phyloP scores from a whole-genome alignment of 2,113 vertebrate genomes.

The Rhynchopsitta pachyrhyncha region DNA sequence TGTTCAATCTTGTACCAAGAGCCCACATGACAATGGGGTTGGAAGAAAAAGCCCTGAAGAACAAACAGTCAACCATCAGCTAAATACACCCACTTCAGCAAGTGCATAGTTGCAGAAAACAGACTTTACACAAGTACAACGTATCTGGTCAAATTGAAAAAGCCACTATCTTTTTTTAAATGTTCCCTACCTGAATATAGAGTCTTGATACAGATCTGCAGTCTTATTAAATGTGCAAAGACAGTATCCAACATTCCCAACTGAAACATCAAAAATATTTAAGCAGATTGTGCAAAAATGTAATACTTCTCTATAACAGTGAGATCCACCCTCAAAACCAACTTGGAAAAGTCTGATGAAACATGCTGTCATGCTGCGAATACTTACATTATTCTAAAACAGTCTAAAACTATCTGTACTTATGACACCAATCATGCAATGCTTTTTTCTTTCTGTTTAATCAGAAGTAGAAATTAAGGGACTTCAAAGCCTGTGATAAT shows the following conservation, averaged over 20 bases:
- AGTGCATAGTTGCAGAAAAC: neutral
- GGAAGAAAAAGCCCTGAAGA: neutral
- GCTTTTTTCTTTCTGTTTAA: neutral
- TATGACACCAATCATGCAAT: neutral
- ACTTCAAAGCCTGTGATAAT: neutral
- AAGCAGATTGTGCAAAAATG: neutral
- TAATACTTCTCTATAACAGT: neutral
- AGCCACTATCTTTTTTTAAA: rapidly evolving
- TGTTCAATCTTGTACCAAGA: conserved; percentile 5
- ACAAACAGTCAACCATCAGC: neutral
- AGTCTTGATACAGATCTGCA: neutral
- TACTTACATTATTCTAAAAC: neutral
- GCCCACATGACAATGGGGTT: neutral
- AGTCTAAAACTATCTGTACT: neutral
- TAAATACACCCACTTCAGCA: neutral
- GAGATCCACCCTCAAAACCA: neutral
- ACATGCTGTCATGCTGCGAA: neutral
- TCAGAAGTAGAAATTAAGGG: neutral
- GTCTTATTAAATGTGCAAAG: neutral
- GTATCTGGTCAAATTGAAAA: neutral
- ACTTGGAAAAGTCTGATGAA: neutral
- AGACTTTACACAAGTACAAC: neutral
- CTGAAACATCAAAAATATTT: neutral
- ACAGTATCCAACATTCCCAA: neutral
- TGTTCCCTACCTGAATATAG: neutral